phyloP scores from a whole-genome alignment of 2,888 invertebrate genomes.

The Cyclophora punctaria region DNA sequence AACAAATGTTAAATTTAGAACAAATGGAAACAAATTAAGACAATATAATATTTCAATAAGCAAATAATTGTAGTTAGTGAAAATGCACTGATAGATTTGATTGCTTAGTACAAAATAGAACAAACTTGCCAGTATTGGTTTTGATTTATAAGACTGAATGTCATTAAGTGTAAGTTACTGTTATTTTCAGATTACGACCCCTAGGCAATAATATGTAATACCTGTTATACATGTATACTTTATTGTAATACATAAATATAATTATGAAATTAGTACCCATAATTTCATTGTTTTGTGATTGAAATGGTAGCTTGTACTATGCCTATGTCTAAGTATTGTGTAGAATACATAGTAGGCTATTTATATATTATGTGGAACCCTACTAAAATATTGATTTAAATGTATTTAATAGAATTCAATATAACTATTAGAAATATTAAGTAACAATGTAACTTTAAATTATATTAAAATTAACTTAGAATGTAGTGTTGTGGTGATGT shows the following conservation, averaged over 20 bases:
- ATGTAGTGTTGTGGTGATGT: no score
- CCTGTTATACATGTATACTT: slow-evolving; percentile 17
- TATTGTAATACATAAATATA: slow-evolving; percentile 13
- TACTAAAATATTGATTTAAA: background rate
- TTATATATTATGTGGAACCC: no score
- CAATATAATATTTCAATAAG: background rate
- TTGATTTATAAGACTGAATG: slow-evolving; percentile 73
- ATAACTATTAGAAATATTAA: slow-evolving; percentile 1
- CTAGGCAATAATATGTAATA: slow-evolving; percentile 36
- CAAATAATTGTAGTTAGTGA: slow-evolving; percentile 44
- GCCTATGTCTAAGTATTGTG: slow-evolving; percentile 9
- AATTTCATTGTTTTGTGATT: slow-evolving; percentile 28
- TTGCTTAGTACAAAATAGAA: slow-evolving; percentile 73
- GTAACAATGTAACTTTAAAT: no score
- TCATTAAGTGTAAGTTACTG: slow-evolving; percentile 62
- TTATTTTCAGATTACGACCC: slow-evolving; percentile 47
- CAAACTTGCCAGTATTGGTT: slow-evolving; percentile 76
- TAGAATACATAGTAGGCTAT: background rate
- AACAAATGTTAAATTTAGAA: no score
- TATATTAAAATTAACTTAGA: no score
- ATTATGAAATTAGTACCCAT: slow-evolving; percentile 6
- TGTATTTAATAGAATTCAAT: slow-evolving; percentile 7
- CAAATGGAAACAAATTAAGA: background rate
- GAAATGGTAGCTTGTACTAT: slow-evolving; percentile 31
- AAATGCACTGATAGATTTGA: slow-evolving; percentile 52